Percentiles rank a stretch among this genome's conserved stretches.
phyloP scores from a whole-genome alignment of 2,797 vertebrate species.

The Eulemur mongoz region DNA sequence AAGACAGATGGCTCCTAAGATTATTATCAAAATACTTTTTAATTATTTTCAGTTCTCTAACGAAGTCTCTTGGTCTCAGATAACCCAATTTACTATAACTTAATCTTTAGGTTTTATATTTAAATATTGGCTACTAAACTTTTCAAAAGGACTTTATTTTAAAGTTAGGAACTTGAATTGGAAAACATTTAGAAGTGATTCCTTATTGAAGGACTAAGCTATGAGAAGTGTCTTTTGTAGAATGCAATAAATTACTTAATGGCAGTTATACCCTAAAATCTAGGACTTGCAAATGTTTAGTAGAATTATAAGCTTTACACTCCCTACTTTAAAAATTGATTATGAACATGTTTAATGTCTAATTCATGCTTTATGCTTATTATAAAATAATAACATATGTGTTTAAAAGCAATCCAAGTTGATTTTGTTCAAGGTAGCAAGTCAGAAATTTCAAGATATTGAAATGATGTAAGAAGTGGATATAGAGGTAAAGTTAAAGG shows the following conservation, averaged over 20 bases:
- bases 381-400: background rate
- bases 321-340: background rate
- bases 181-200: background rate
- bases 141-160: background rate
- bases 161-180: background rate
- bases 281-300: background rate
- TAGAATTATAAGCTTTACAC: background rate
- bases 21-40: background rate
- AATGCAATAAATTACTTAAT: background rate
- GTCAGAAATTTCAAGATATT: background rate
- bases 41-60: background rate
- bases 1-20: background rate
- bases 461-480: background rate
- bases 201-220: background rate
- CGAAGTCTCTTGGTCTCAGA: background rate
- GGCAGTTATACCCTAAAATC: background rate
- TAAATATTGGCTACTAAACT: background rate
- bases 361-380: background rate
- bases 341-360: background rate
- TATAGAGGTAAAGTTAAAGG: background rate
- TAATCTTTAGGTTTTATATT: background rate
- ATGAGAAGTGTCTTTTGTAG: background rate
- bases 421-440: background rate
- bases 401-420: background rate
- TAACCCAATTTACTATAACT: background rate